A percentile compares a stretch with the other conserved stretches of the same genome.
These are phyloP conservation scores for Orthonychiurus folsomi DNA, from an alignment of 2,888 invertebrate genomes.

Conservation along the genomic window DNA sequence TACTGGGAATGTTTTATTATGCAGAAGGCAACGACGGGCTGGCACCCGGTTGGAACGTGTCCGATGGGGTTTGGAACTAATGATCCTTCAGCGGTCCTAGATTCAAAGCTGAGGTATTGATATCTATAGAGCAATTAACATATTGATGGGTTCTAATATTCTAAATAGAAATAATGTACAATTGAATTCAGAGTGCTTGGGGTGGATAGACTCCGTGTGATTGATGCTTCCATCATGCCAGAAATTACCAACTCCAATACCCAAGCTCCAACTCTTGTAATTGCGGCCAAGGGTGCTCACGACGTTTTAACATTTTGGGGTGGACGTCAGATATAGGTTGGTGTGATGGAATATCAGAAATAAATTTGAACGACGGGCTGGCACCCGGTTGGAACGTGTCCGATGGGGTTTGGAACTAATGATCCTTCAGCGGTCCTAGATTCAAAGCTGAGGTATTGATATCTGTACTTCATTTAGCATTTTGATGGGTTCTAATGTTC, in stretches of 20 bases:
- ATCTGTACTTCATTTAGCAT: too few species aligned
- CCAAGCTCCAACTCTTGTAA: neutral
- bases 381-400: slow-evolving; percentile 25
- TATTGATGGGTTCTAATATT: too few species aligned
- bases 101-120: neutral
- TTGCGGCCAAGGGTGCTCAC: neutral
- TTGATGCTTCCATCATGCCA: neutral
- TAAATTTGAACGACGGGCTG: too few species aligned
- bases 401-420: slow-evolving; percentile 18
- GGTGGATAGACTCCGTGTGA: neutral
- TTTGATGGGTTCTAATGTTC: too few species aligned
- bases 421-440: slow-evolving; percentile 22
- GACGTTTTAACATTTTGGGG: neutral
- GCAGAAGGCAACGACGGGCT: neutral
- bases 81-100: neutral
- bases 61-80: neutral
- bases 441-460: slow-evolving; percentile 20
- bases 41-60: neutral
- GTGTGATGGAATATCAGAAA: too few species aligned
- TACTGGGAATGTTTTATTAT: neutral
- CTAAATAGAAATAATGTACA: neutral
- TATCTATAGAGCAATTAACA: too few species aligned
- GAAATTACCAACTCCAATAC: neutral
- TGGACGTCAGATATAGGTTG: too few species aligned
- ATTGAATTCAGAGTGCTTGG: neutral